Base-by-base conservation (phyloP, 2,113 vertebrate species). In the Indicator maculatus region DNA sequence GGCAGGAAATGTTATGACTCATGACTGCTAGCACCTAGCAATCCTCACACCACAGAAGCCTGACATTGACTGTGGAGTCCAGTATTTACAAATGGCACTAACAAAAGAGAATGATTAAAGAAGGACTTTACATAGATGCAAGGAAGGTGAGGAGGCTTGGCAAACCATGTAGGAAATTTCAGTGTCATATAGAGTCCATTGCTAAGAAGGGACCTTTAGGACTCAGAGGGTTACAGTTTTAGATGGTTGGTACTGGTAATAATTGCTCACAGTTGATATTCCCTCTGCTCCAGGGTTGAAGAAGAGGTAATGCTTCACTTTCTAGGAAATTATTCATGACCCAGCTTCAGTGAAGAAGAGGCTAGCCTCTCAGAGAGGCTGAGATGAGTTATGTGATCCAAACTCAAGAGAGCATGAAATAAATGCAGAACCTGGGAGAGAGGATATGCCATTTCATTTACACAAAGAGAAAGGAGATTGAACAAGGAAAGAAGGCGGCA, bases 371-470 rank as follows among this genome's bases (percentile, higher is more conserved):
- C 70, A 50, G 55, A 94, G 80, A 94, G 86, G 59, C 4, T 73
- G 82, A 67, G 92, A 91, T 91, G 86, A 91, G 81, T 84, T 91
- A 79, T 56, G 82, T n/a, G 89, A 92, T 89, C 84, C 86, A 91
- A 93, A 91, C 67, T 89, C 87, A 93, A 72, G 87, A 95, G 84
- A 94, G 82, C 94, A 92, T 94, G 94, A 96, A 96, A 96, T 95
- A 94, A 93, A 96, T 88, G 91, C 91, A 91, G 82, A 92, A 93
- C 60, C 71, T 94, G 89, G 16, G 85, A 73, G 82, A 94, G 78
- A 93, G 78, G 72, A 79, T 83, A 76, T 80, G 87, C 64, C 75
- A 66, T 71, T 95, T 86, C 72, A 89, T 88, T 92, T 89, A 76
- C 55, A 93, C 78, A 83, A 88, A 85, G 79, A 88, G 82, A 96